Evolutionary conservation across 1,140 invertebrate species (phyloP).

Genomic region (Drosophila murphyi): DNA sequence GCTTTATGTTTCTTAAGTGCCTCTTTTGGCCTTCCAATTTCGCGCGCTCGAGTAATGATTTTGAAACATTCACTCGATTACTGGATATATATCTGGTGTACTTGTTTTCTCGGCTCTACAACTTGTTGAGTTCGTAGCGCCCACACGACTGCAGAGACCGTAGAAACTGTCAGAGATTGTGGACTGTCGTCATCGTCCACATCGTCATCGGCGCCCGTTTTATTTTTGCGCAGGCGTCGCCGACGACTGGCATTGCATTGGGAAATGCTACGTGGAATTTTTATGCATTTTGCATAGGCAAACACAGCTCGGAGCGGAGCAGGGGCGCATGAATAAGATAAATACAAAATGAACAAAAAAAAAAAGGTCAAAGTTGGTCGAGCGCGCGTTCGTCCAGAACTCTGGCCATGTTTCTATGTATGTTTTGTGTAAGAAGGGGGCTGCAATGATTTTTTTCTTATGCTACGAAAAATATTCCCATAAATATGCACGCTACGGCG

Average conservation of each 20-base stretch:
- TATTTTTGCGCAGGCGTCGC: conserved; percentile 72
- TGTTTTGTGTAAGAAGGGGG: conserved; percentile 12
- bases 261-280: conserved; percentile 71
- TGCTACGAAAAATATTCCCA: conserved; percentile 70
- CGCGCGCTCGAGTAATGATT: conserved; percentile 29
- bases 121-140: conserved; percentile 50
- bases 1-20: neutral
- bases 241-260: conserved; percentile 62
- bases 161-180: conserved; percentile 18
- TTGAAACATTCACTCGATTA: conserved; percentile 59
- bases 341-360: conserved; percentile 21
- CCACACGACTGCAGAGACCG: conserved; percentile 40
- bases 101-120: conserved; percentile 31
- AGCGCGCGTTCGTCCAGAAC: conserved; percentile 79
- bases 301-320: conserved; percentile 15
- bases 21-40: conserved; percentile 49
- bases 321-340: conserved; percentile 7
- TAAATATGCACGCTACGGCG: conserved; percentile 80
- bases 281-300: conserved; percentile 74
- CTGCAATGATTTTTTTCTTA: conserved; percentile 65
- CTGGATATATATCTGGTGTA: conserved; percentile 21
- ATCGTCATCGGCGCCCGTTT: conserved; percentile 12
- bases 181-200: conserved; percentile 52
- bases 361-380: conserved; percentile 80
- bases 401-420: conserved; percentile 14